Base-by-base conservation (phyloP, 2,888 invertebrate species). In the Incurvaria masculella region DNA sequence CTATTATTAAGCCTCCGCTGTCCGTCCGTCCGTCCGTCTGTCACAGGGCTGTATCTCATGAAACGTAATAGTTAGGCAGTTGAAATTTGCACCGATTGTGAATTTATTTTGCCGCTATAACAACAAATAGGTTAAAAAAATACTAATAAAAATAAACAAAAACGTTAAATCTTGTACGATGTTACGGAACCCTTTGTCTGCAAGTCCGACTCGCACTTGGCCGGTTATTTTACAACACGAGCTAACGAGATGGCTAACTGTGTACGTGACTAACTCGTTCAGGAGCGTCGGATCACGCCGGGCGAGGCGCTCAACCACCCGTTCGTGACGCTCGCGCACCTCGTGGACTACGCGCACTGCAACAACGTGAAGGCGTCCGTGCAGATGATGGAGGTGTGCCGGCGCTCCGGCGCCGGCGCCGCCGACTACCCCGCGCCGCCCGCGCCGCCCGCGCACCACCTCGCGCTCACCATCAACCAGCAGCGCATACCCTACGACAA, bases 321-420 rank as follows among this genome's bases (percentile, higher is more conserved):
- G 39, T 97, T 97, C 71, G 95, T 97, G 41, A 90, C 92, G 33
- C 80, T 97, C 54, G 91, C 93, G 1, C 97, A 97, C 69, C 81
- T 97, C 48, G 90, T 95, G 4, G 97, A 97, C 71, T 97, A 96
- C 73, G 94, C 95, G 14, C 96, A 97, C 66, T 96, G 96, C 69
- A 93, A 94, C 75, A 96, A 95, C 72, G 96, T 97, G 20, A 97
- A 97, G 72, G 94, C 96, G 19, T 94, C 94, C 61, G 94, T 97
- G 17, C 94, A 96, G 69, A 96, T 97, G 91, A 97, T 97, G 97
- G 97, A 97, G 80, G 70, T 79, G 56, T 69, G 81, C 66, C 63
- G 82, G 52, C 64, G 83, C 49, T 69, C 82, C 45, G 73, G 76
- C 53, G 55, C 61, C 49, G 60, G 17, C 11, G 64, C 59, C 44